Percentiles rank a stretch among this genome's conserved stretches.
phyloP scores from a whole-genome alignment of 2,797 vertebrate species.

The Sylvia borin region DNA sequence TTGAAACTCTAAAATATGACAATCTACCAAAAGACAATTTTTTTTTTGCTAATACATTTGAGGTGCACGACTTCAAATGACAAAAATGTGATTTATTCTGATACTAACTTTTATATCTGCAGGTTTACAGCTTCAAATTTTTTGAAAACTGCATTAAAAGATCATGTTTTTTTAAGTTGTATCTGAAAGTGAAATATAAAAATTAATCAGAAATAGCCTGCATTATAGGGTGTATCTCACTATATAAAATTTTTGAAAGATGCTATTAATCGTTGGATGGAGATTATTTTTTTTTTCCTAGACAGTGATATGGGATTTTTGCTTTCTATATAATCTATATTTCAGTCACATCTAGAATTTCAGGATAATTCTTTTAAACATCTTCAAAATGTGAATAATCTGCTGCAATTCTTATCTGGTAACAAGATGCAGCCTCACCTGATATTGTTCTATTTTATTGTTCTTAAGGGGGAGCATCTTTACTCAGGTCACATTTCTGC shows the following conservation, averaged over 20 bases:
- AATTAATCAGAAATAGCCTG: neutral
- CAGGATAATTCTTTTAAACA: neutral
- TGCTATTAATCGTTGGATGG: neutral
- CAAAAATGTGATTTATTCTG: neutral
- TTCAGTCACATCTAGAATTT: neutral
- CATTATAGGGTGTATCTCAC: neutral
- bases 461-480: neutral
- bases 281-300: neutral
- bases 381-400: neutral
- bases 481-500: neutral
- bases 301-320: neutral
- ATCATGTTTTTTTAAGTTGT: neutral
- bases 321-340: neutral
- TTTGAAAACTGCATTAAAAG: neutral
- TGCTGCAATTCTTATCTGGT: neutral
- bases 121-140: neutral
- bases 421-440: neutral
- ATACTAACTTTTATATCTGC: neutral
- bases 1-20: neutral
- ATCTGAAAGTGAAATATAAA: neutral
- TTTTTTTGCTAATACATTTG: neutral
- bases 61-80: neutral
- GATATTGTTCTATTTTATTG: neutral
- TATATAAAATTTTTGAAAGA: neutral
- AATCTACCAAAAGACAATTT: neutral